These are phyloP conservation scores for Podotricha telesiphe DNA, from an alignment of 2,888 invertebrate species.

Conservation along the genomic window DNA sequence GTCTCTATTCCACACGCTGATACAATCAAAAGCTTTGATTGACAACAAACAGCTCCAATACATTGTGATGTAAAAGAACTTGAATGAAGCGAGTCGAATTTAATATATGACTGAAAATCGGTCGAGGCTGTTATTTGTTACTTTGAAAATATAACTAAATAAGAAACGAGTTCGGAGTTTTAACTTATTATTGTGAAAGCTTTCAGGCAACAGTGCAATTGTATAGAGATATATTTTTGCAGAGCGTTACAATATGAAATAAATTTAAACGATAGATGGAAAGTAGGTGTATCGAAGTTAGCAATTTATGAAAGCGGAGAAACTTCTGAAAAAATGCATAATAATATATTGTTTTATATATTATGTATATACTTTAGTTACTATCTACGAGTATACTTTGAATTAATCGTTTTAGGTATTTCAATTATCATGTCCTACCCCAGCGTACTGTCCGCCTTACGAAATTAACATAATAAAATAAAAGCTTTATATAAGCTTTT, in stretches of 20 bases:
- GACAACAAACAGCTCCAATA: not conserved
- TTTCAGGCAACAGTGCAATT: not conserved
- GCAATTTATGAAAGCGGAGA: too few relatives aligned
- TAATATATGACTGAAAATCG: constrained; percentile 18
- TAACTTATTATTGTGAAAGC: not conserved
- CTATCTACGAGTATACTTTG: too few relatives aligned
- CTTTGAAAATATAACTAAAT: constrained; percentile 12
- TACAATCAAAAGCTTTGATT: not conserved
- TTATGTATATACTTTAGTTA: too few relatives aligned
- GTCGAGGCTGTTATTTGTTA: constrained; percentile 16
- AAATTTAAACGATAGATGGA: too few relatives aligned
- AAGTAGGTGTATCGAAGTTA: too few relatives aligned
- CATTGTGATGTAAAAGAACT: not conserved
- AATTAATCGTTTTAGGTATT: too few relatives aligned
- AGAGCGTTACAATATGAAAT: not conserved
- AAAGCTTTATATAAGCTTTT: too few relatives aligned
- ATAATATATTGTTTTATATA: too few relatives aligned
- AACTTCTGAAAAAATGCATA: too few relatives aligned
- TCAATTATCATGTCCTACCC: too few relatives aligned
- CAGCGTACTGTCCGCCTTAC: too few relatives aligned
- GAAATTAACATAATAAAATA: too few relatives aligned
- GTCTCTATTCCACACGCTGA: not conserved
- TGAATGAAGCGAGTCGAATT: not conserved
- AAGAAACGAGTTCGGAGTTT: not conserved
- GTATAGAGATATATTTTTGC: not conserved